These are phyloP conservation scores for Pipistrellus pipistrellus DNA, from an alignment of 2,797 vertebrate genomes.

Conservation along the genomic window DNA sequence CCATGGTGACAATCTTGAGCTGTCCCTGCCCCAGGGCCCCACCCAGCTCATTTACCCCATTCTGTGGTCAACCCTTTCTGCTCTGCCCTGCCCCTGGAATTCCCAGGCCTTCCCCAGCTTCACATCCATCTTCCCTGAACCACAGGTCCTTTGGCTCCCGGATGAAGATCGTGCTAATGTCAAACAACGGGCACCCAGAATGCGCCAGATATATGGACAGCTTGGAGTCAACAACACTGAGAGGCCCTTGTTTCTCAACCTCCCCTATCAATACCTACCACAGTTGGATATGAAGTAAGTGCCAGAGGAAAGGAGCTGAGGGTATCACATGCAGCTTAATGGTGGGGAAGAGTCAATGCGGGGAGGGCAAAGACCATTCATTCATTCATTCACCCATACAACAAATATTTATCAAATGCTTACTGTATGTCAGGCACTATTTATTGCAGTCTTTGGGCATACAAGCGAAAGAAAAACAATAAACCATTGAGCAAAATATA, in stretches of 20 bases:
- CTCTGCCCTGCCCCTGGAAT: neutral
- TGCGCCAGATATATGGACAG: slow-evolving; percentile 92
- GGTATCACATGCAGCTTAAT: neutral
- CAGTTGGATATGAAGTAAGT: slow-evolving; percentile 91
- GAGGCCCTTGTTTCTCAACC: slow-evolving; percentile 88
- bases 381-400: neutral
- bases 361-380: neutral
- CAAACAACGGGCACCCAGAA: slow-evolving; percentile 86
- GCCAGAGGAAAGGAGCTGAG: neutral
- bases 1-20: neutral
- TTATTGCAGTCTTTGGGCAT: slow-evolving; percentile 45
- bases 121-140: neutral
- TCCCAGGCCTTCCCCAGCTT: neutral
- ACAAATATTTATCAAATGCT: neutral
- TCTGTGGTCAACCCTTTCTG: neutral
- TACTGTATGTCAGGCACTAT: neutral
- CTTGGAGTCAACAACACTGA: slow-evolving; percentile 74
- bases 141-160: slow-evolving; percentile 95
- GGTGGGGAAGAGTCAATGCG: neutral
- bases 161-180: slow-evolving; percentile 88
- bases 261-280: slow-evolving; percentile 91
- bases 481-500: slow-evolving; percentile 23
- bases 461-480: slow-evolving; percentile 16
- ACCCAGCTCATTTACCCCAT: neutral
- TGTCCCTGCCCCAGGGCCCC: neutral